Percentiles rank a stretch among this genome's conserved stretches.
phyloP scores from a whole-genome alignment of 2,113 vertebrate species.

The Petroica traversi region DNA sequence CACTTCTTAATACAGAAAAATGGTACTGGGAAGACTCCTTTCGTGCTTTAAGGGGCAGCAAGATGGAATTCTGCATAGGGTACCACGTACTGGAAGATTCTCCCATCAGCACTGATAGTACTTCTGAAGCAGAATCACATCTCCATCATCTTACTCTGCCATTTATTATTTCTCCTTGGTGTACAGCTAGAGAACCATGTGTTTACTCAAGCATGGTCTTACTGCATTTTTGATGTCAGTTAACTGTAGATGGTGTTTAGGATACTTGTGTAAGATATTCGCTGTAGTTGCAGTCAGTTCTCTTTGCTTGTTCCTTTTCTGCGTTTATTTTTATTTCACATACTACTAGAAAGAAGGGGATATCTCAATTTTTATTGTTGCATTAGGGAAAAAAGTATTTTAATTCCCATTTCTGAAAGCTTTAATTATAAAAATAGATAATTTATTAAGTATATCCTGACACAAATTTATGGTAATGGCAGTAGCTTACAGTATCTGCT shows the following conservation, averaged over 20 bases:
- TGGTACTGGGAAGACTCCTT: background rate
- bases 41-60: background rate
- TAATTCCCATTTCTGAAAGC: background rate
- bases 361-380: background rate
- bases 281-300: background rate
- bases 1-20: background rate
- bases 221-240: background rate
- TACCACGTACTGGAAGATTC: rapidly evolving
- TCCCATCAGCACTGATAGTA: background rate
- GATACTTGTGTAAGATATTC: background rate
- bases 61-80: background rate
- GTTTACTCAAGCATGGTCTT: background rate
- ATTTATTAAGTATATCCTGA: background rate
- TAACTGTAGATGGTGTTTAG: background rate
- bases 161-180: background rate
- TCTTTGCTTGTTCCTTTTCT: background rate
- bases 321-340: background rate
- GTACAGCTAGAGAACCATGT: background rate
- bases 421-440: background rate
- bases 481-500: background rate
- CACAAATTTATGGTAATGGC: background rate
- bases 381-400: background rate
- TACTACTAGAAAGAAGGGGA: background rate
- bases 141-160: background rate
- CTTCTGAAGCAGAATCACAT: background rate